These are phyloP conservation scores for Pseudopipra pipra DNA, from an alignment of 2,113 vertebrate species.

Conservation along the genomic window DNA sequence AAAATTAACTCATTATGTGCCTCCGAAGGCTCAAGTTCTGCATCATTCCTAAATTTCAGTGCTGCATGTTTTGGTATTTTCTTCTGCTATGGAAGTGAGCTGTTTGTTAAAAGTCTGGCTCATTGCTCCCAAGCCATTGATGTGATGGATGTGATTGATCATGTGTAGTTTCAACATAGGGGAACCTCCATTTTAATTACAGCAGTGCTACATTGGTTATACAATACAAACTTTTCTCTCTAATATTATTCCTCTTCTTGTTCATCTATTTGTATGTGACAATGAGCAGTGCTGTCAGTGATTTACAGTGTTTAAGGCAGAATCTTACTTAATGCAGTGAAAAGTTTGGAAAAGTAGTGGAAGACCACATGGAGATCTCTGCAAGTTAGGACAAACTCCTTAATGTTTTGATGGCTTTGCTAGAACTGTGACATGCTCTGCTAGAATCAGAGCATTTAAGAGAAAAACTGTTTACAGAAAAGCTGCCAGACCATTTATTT, in stretches of 20 bases:
- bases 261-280: background rate
- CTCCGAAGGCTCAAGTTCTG: background rate
- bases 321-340: background rate
- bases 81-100: background rate
- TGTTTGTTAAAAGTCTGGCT: background rate
- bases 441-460: background rate
- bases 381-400: background rate
- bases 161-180: background rate
- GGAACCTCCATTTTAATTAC: background rate
- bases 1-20: background rate
- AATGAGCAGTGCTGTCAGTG: background rate
- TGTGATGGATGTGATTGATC: background rate
- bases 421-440: background rate
- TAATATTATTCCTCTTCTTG: background rate
- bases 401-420: background rate
- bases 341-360: background rate
- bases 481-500: background rate
- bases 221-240: background rate
- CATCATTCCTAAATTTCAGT: background rate
- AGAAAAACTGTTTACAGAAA: background rate
- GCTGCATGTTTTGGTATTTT: background rate
- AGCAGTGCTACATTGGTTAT: background rate
- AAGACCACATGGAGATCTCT: background rate
- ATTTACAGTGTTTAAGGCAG: background rate
- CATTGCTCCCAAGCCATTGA: background rate